Conservation (phyloP, 2,797 vertebrate species). For the Adelosebastes latens region DNA sequence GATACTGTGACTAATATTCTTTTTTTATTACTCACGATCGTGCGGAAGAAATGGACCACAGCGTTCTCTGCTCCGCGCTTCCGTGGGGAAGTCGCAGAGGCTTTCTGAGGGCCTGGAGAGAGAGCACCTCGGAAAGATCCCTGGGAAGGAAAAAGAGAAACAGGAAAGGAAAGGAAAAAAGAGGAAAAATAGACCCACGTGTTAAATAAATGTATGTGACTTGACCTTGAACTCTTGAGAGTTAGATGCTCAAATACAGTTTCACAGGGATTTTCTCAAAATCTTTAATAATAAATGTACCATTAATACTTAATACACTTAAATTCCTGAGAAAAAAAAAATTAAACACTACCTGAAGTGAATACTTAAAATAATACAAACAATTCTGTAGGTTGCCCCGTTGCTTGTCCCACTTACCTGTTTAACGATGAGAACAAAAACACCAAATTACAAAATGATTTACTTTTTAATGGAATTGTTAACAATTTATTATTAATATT, state of each 20-base stretch:
- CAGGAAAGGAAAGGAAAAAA: neutral
- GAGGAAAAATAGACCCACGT: neutral
- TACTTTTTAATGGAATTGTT: neutral
- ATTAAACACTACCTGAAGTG: no score
- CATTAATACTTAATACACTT: neutral
- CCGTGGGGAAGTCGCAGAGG: slow-evolving; percentile 87
- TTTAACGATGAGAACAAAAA: neutral
- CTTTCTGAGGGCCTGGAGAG: slow-evolving; percentile 90
- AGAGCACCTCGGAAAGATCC: slow-evolving; percentile 86
- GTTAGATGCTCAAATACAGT: neutral
- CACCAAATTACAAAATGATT: neutral
- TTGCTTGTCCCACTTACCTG: neutral
- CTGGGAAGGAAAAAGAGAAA: slow-evolving; percentile 47
- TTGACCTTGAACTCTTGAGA: neutral
- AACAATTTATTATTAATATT: neutral
- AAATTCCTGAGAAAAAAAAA: neutral
- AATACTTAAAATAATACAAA: neutral
- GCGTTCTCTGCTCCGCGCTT: slow-evolving; percentile 92
- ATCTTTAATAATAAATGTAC: neutral
- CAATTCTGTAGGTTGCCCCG: no score
- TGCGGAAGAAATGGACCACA: slow-evolving; percentile 97
- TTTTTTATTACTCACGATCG: slow-evolving; percentile 88
- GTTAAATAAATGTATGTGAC: neutral
- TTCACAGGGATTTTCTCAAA: neutral
- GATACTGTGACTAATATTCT: neutral